Conservation (phyloP, 2,113 vertebrate genomes). For the Cyprinodon variegatus region DNA sequence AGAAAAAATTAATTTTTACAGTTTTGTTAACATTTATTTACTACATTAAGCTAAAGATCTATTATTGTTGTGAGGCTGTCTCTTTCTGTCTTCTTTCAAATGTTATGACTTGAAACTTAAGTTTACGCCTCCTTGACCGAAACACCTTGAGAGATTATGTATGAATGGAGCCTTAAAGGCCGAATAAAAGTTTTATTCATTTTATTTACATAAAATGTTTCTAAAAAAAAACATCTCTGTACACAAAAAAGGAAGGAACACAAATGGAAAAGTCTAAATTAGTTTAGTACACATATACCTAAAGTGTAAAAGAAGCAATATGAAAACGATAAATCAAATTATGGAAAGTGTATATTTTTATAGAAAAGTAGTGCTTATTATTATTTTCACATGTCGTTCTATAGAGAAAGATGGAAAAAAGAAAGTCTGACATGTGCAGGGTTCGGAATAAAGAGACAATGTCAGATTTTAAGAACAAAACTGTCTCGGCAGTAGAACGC, state of each 20-base stretch:
- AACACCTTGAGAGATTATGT: not conserved
- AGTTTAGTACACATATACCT: not conserved
- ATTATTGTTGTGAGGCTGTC: not conserved
- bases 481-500: too few relatives aligned
- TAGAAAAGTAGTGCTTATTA: not conserved
- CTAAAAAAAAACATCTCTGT: not conserved
- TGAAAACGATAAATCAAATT: not conserved
- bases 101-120: not conserved
- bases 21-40: too few relatives aligned
- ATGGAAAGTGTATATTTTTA: not conserved
- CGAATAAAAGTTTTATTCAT: not conserved
- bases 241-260: not conserved
- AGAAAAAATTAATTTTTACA: too few relatives aligned
- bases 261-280: not conserved
- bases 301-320: not conserved
- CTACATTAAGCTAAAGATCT: not conserved
- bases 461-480: not conserved
- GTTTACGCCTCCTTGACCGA: not conserved
- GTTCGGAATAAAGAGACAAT: not conserved
- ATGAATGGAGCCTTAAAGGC: too few relatives aligned
- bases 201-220: not conserved
- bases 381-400: not conserved
- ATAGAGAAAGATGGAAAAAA: not conserved
- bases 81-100: not conserved
- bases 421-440: not conserved